Evolutionary conservation across 2,888 invertebrate species (phyloP).

Genomic region (Dinocampus coccinellae): DNA sequence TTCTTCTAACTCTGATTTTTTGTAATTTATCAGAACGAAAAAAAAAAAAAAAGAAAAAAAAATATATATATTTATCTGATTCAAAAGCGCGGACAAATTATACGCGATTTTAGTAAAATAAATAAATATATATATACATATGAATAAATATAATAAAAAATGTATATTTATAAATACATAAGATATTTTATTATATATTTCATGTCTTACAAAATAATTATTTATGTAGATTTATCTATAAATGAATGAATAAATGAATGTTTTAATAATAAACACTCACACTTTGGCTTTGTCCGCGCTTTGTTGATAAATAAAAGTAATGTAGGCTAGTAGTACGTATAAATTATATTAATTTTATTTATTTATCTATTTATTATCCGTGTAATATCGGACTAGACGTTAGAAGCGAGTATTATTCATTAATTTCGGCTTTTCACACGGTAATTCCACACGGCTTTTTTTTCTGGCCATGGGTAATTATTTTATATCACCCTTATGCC

Average conservation of each 20-base stretch:
- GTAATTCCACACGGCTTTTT: slow-evolving; percentile 19
- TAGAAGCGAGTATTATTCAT: slow-evolving; percentile 44
- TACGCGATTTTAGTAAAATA: slow-evolving; percentile 5
- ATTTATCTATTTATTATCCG: slow-evolving; percentile 37
- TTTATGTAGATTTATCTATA: background rate
- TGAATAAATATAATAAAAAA: background rate
- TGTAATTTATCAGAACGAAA: slow-evolving; percentile 5
- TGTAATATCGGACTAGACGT: slow-evolving; percentile 46
- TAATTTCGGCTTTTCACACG: slow-evolving; percentile 43
- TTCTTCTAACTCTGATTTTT: slow-evolving; percentile 29
- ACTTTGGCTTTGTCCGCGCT: slow-evolving; percentile 39
- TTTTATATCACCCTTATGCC: slow-evolving; percentile 3
- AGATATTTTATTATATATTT: slow-evolving; percentile 1
- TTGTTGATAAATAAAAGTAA: slow-evolving; percentile 37
- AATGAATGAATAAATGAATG: background rate
- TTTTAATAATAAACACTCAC: background rate
- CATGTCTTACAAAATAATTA: background rate
- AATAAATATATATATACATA: background rate
- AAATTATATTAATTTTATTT: slow-evolving; percentile 35
- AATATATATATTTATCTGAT: background rate
- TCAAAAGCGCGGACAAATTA: slow-evolving; percentile 42
- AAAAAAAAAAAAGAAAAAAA: slow-evolving; percentile 11
- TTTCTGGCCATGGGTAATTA: slow-evolving; percentile 1
- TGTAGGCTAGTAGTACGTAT: slow-evolving; percentile 63
- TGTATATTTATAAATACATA: background rate